phyloP scores from a whole-genome alignment of 1,140 invertebrate species.

The Cyclina sinensis region DNA sequence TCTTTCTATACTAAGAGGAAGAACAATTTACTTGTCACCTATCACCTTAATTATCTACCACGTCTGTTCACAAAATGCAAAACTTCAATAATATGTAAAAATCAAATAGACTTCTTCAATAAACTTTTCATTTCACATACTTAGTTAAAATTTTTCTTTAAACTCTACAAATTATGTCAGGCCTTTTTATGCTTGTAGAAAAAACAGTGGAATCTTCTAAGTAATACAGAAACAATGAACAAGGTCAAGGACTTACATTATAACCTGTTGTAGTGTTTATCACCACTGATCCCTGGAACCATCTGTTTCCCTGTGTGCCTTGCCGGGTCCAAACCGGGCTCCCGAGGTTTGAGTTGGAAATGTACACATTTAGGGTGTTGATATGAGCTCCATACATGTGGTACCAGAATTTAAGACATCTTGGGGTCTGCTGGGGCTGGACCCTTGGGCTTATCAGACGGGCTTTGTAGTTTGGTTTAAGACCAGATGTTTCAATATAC shows the following conservation, averaged over 20 bases:
- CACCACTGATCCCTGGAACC: conserved; percentile 68
- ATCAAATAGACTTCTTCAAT: no score
- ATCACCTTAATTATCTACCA: no score
- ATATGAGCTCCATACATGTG: conserved; percentile 85
- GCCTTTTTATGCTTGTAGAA: no score
- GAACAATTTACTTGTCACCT: no score
- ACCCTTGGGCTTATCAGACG: conserved; percentile 89
- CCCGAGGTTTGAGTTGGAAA: conserved; percentile 56
- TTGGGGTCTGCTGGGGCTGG: conserved; percentile 17
- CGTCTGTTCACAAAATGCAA: no score
- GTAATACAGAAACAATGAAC: no score
- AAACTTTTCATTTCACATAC: no score
- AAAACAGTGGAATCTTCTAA: no score
- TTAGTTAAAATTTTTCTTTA: no score
- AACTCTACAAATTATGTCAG: no score
- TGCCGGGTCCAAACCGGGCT: conserved; percentile 73
- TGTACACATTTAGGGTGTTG: conserved; percentile 75
- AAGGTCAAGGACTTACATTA: conserved; percentile 65
- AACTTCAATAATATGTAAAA: no score
- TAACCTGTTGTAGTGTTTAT: conserved; percentile 27
- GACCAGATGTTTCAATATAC: conserved; percentile 90
- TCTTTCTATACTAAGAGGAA: no score
- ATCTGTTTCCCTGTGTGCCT: conserved; percentile 77
- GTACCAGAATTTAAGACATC: conserved; percentile 84
- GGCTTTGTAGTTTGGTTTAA: conserved; percentile 89